phyloP scores from a whole-genome alignment of 2,888 invertebrate genomes.

The Netelia melanura region DNA sequence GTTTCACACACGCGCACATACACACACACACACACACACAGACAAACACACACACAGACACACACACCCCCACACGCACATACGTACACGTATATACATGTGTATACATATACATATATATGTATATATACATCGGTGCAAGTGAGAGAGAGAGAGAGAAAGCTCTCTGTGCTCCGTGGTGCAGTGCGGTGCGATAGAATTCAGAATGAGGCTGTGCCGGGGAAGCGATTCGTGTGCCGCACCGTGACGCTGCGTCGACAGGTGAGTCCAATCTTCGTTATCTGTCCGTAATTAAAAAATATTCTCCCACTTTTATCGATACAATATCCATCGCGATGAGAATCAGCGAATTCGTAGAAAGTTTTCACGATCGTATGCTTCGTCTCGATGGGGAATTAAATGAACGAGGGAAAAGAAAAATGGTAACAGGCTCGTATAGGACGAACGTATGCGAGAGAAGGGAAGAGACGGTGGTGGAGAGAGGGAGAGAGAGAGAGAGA shows the following conservation, averaged over 20 bases:
- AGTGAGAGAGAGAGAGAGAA: conserved; percentile 50
- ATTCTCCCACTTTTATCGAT: conserved; percentile 1
- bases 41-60: conserved; percentile 27
- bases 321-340: not conserved
- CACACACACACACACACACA: conserved; percentile 14
- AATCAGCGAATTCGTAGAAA: not conserved
- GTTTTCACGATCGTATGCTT: not conserved
- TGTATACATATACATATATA: conserved; percentile 23
- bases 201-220: conserved; percentile 76
- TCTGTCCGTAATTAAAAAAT: conserved; percentile 23
- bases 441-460: not conserved
- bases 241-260: conserved; percentile 77
- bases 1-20: conserved; percentile 23
- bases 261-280: conserved; percentile 70
- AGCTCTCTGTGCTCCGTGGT: conserved; percentile 76
- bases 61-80: not conserved
- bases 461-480: not conserved
- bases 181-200: conserved; percentile 79
- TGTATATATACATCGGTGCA: conserved; percentile 42
- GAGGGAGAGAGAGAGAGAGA: too few relatives aligned
- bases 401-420: not conserved
- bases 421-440: not conserved
- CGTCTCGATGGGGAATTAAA: not conserved
- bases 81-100: conserved; percentile 11
- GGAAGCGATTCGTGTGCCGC: conserved; percentile 77